A percentile compares a stretch with the other conserved stretches of the same genome.
Evolutionary conservation across 2,888 invertebrate genomes (phyloP).

Genomic region (Campoplex nolae): DNA sequence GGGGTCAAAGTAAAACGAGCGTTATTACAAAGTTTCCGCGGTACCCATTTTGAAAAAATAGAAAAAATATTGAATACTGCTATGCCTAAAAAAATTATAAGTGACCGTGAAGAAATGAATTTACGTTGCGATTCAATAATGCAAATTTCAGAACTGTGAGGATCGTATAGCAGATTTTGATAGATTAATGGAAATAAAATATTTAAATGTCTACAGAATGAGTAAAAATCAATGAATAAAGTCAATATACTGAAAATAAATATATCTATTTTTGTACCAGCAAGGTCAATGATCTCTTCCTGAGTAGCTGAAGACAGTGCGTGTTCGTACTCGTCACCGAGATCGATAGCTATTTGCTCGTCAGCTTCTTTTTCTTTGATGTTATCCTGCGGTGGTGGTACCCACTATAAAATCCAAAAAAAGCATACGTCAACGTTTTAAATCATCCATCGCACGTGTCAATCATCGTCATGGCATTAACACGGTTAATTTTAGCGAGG

Average conservation of each 20-base stretch:
- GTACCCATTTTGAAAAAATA: not conserved
- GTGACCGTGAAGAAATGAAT: no score
- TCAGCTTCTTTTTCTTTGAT: conserved; percentile 92
- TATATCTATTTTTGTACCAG: conserved; percentile 87
- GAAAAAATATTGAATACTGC: not conserved
- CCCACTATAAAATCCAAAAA: conserved; percentile 88
- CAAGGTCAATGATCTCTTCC: conserved; percentile 99
- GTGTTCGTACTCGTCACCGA: conserved; percentile 97
- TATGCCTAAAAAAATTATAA: no score
- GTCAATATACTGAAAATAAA: conserved; percentile 39
- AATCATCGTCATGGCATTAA: conserved; percentile 37
- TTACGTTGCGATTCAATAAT: no score
- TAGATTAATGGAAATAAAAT: no score
- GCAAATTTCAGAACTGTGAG: not conserved
- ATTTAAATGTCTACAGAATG: not conserved
- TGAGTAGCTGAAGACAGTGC: conserved; percentile 95
- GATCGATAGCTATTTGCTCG: conserved; percentile 96
- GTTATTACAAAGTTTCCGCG: not conserved
- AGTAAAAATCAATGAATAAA: not conserved
- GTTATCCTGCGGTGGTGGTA: conserved; percentile 90
- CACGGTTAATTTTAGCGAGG: conserved; percentile 32
- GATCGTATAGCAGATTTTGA: no score
- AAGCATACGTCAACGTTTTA: conserved; percentile 31
- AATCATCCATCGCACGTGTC: conserved; percentile 31
- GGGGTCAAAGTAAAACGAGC: not conserved